Evolutionary conservation across 2,888 invertebrate species (phyloP).

Genomic region (Dastarcus helophoroides): DNA sequence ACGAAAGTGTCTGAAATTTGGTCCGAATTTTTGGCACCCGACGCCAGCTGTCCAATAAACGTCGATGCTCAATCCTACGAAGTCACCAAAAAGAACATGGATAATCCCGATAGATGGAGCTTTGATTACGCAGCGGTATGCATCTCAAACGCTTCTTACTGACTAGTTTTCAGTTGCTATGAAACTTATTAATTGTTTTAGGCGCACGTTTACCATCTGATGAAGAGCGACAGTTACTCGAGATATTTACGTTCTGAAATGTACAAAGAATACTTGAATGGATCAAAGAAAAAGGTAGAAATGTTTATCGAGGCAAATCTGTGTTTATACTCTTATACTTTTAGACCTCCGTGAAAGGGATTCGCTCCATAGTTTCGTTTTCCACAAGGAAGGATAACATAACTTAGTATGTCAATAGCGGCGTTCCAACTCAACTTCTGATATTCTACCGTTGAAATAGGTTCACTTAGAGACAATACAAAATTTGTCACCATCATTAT

Average conservation of each 20-base stretch:
- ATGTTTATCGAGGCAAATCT: not conserved
- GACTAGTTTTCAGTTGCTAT: not conserved
- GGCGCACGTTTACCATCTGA: slow-evolving; percentile 97
- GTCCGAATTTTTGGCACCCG: slow-evolving; percentile 86
- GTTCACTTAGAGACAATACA: too few relatives aligned
- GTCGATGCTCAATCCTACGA: slow-evolving; percentile 90
- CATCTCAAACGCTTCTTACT: slow-evolving; percentile 10
- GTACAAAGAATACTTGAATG: slow-evolving; percentile 94
- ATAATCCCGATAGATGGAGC: slow-evolving; percentile 79
- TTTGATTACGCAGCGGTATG: slow-evolving; percentile 94
- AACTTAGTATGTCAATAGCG: slow-evolving; percentile 24
- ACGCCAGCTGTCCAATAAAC: slow-evolving; percentile 94
- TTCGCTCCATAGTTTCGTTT: slow-evolving; percentile 75
- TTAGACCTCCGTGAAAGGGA: slow-evolving; percentile 78
- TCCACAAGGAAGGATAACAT: slow-evolving; percentile 57
- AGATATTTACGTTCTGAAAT: slow-evolving; percentile 95
- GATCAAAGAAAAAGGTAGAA: slow-evolving; percentile 94
- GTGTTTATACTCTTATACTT: slow-evolving; percentile 29
- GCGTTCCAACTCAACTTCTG: too few relatives aligned
- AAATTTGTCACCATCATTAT: too few relatives aligned
- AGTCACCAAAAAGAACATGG: slow-evolving; percentile 68
- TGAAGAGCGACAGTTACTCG: slow-evolving; percentile 99
- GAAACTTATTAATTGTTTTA: slow-evolving; percentile 34
- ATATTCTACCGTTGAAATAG: too few relatives aligned
- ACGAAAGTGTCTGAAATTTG: slow-evolving; percentile 77